Evolutionary conservation across 1,140 invertebrate species (phyloP).

Genomic region (Prorops nasuta): DNA sequence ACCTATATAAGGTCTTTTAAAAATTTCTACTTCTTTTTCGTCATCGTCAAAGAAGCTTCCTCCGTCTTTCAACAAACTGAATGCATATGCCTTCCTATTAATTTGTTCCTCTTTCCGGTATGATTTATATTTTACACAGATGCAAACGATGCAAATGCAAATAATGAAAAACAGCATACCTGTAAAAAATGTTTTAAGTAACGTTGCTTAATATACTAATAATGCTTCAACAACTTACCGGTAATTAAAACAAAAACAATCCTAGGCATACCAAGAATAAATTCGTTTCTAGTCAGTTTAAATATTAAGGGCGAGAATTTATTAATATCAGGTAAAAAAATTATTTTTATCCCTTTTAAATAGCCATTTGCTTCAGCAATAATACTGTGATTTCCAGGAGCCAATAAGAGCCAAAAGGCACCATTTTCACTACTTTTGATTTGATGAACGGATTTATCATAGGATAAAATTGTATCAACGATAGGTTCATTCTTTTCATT

Average conservation of each 20-base stretch:
- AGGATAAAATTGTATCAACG: slow-evolving; percentile 56
- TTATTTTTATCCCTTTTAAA: slow-evolving; percentile 55
- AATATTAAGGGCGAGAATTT: slow-evolving; percentile 61
- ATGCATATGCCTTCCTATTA: slow-evolving; percentile 46
- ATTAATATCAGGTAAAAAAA: slow-evolving; percentile 50
- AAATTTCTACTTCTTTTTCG: slow-evolving; percentile 65
- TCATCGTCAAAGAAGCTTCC: slow-evolving; percentile 59
- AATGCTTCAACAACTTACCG: slow-evolving; percentile 53
- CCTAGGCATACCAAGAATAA: slow-evolving; percentile 70
- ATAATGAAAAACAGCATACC: slow-evolving; percentile 37
- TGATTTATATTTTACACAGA: slow-evolving; percentile 43
- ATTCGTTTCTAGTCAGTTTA: slow-evolving; percentile 65
- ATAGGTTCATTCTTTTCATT: slow-evolving; percentile 62
- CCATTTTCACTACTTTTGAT: slow-evolving; percentile 58
- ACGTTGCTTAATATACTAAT: slow-evolving; percentile 39
- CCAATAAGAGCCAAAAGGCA: slow-evolving; percentile 60
- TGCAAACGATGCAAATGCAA: slow-evolving; percentile 36
- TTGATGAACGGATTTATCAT: slow-evolving; percentile 51
- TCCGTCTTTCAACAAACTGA: slow-evolving; percentile 49
- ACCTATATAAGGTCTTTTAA: slow-evolving; percentile 60
- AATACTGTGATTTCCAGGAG: slow-evolving; percentile 59
- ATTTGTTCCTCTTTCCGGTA: slow-evolving; percentile 43
- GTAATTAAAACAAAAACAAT: slow-evolving; percentile 71
- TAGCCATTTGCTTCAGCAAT: slow-evolving; percentile 61
- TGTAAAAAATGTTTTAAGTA: slow-evolving; percentile 26